Evolutionary conservation across 2,113 vertebrate genomes (phyloP).

Genomic region (Connochaetes taurinus): DNA sequence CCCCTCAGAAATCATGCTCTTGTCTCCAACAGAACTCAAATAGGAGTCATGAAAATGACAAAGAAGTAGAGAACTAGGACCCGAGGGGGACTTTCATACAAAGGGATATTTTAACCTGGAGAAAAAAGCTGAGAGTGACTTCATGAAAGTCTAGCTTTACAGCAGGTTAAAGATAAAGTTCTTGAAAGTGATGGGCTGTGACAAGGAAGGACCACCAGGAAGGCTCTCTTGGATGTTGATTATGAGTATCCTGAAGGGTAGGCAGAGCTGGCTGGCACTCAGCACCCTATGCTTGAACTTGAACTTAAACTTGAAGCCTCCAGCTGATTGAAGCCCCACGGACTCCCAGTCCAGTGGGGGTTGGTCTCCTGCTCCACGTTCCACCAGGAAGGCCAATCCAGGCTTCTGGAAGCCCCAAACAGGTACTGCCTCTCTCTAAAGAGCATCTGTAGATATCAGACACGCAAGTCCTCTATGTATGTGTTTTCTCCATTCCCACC

Average conservation of each 20-base stretch:
- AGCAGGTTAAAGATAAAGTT: background rate
- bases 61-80: background rate
- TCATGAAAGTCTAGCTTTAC: background rate
- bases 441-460: background rate
- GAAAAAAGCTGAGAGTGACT: background rate
- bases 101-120: background rate
- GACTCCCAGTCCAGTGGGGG: rapidly evolving
- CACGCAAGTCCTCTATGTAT: rapidly evolving
- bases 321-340: background rate
- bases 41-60: background rate
- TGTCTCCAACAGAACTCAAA: background rate
- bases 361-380: background rate
- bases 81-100: background rate
- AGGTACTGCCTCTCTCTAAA: no score
- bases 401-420: background rate
- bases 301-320: background rate
- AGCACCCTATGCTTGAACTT: no score
- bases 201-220: rapidly evolving
- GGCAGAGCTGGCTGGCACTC: rapidly evolving
- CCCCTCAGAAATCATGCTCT: background rate
- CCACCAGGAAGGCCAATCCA: rapidly evolving
- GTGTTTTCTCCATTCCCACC: background rate
- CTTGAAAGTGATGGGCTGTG: background rate
- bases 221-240: background rate
- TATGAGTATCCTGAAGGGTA: background rate